A percentile compares a stretch with the other conserved stretches of the same genome.
These are phyloP conservation scores for Philhelius pedissequus DNA, from an alignment of 2,888 invertebrate genomes.

Conservation along the genomic window DNA sequence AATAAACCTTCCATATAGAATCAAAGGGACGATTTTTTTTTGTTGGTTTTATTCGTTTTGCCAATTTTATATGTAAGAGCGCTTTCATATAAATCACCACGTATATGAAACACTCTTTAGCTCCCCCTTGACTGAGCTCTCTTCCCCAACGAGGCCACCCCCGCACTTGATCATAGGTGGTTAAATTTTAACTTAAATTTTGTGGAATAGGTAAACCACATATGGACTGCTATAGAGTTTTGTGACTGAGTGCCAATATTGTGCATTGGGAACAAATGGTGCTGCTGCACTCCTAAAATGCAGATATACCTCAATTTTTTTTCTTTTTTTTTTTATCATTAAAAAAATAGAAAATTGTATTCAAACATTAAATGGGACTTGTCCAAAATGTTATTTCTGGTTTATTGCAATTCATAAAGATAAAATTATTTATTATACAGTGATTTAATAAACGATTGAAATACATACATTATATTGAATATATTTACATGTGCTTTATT, in stretches of 20 bases:
- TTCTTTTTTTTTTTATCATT: background rate
- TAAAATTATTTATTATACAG: background rate
- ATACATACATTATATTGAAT: background rate
- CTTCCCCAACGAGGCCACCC: constrained; percentile 7
- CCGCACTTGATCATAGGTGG: background rate
- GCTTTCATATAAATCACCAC: constrained; percentile 60
- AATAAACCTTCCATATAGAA: background rate
- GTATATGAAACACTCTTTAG: constrained; percentile 30
- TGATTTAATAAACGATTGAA: background rate
- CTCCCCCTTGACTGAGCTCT: background rate
- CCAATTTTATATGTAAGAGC: constrained; percentile 57
- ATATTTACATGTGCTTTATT: too few species aligned
- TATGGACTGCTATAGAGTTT: constrained; percentile 55
- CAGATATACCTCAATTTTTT: constrained; percentile 25
- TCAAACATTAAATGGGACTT: background rate
- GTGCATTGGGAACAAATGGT: constrained; percentile 39
- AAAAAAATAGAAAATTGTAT: background rate
- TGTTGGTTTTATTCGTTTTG: constrained; percentile 24
- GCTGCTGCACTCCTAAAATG: constrained; percentile 43
- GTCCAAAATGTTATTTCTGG: constrained; percentile 39
- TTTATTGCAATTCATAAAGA: constrained; percentile 31
- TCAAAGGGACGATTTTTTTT: constrained; percentile 9
- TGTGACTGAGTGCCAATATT: constrained; percentile 62
- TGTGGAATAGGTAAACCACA: constrained; percentile 53
- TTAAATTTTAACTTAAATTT: constrained; percentile 13